phyloP scores from a whole-genome alignment of 2,797 vertebrate genomes.

The Mormyrus proboscirostris region DNA sequence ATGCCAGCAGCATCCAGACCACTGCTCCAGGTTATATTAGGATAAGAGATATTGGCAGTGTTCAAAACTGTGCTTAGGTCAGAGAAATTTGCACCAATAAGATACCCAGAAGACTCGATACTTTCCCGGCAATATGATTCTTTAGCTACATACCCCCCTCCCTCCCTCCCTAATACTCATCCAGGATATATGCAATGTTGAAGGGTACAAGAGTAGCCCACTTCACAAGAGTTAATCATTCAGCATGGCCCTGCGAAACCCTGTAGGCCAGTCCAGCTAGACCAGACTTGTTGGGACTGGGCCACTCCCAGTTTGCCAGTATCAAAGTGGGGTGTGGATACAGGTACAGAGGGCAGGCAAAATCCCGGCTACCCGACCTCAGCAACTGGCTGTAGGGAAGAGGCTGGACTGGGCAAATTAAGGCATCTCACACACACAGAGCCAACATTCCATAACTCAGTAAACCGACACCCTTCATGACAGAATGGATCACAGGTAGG shows the following conservation, averaged over 20 bases:
- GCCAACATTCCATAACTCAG: conserved; percentile 34
- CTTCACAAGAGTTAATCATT: neutral
- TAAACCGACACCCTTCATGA: conserved; percentile 36
- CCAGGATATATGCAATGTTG: neutral
- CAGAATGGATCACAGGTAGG: conserved; percentile 40
- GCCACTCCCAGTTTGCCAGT: neutral
- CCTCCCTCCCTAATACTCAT: neutral
- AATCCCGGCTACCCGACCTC: neutral
- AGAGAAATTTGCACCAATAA: neutral
- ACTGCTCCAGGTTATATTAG: neutral
- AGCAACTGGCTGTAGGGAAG: neutral
- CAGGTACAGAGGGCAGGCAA: neutral
- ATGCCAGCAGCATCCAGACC: neutral
- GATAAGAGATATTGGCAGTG: neutral
- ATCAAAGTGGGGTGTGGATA: neutral
- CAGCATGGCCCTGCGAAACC: neutral
- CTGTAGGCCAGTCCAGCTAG: neutral
- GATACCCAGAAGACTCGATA: neutral
- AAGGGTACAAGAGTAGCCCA: neutral
- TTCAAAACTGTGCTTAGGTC: neutral
- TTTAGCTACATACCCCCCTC: neutral
- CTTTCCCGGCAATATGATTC: neutral
- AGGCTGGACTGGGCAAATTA: neutral
- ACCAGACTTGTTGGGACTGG: neutral
- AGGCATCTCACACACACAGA: neutral